phyloP scores from a whole-genome alignment of 1,140 invertebrate species.

The Musca vetustissima region DNA sequence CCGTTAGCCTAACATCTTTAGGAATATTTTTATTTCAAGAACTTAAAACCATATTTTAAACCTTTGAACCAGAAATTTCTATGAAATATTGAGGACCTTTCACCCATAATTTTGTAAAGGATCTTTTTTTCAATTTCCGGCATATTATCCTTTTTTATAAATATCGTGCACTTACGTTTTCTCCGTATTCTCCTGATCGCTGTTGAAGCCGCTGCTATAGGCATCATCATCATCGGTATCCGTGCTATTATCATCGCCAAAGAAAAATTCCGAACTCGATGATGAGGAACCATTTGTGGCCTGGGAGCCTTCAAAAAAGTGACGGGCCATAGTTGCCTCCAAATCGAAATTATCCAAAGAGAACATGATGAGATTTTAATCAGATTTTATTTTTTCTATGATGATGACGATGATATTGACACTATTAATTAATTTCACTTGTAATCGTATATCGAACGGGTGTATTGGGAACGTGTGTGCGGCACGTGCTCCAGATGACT shows the following conservation, averaged over 20 bases:
- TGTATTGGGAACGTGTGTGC: too few species aligned
- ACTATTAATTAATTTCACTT: background rate
- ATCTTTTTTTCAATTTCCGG: too few species aligned
- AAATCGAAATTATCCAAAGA: constrained; percentile 57
- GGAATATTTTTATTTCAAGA: too few species aligned
- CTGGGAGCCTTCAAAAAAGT: constrained; percentile 56
- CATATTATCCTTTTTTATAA: too few species aligned
- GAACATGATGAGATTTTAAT: constrained; percentile 53
- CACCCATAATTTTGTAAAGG: too few species aligned
- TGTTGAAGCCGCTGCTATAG: constrained; percentile 59
- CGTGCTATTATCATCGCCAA: constrained; percentile 60
- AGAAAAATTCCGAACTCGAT: constrained; percentile 57
- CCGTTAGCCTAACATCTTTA: too few species aligned
- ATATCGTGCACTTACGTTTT: constrained; percentile 53
- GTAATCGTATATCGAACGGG: background rate
- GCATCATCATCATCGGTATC: constrained; percentile 59
- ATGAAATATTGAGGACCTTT: too few species aligned
- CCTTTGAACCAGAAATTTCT: too few species aligned
- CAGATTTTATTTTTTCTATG: too few species aligned
- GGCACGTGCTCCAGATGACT: too few species aligned
- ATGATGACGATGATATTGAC: too few species aligned
- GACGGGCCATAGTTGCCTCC: constrained; percentile 56
- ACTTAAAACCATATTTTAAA: too few species aligned
- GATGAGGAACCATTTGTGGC: constrained; percentile 53
- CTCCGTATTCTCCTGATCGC: constrained; percentile 62